Evolutionary conservation across 2,113 vertebrate species (phyloP), one percentile per base, ranked within the genome.

Genomic region (Podarcis cretensis): DNA sequence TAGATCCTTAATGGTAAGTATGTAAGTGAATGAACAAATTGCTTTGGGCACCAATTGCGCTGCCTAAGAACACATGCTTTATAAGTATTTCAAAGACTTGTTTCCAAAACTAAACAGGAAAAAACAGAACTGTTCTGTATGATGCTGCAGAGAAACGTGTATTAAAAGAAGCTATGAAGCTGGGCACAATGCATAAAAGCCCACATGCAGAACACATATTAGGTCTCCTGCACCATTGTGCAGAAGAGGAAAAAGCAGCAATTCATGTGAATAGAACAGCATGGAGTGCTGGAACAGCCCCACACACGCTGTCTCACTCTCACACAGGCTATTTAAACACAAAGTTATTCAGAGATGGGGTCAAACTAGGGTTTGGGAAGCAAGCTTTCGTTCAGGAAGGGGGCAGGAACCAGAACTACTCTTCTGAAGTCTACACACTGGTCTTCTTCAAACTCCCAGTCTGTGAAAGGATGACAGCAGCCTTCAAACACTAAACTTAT

Each of bases 171-270:
- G 76, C 35, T 0, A 69, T 84, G 92, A 3, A 84, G 83, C 83
- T 92, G 93, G 92, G 93, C 92, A 93, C 35, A 5, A 6, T 0
- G 40, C 85, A 81, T 48, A 80, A 79, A 92, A 93, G 69, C 84
- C 91, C 94, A 93, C 89, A 93, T 94, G 89, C 0, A 91, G 68
- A 63, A 93, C 88, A 90, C 93, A 94, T 92, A 92, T 74, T 77
- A 92, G 91, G 82, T 89, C 93, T 80, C 86, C 92, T 57, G 90
- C 2, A 82, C 71, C 84, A 3, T 80, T 91, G 86, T 77, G 88
- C 14, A 1, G 85, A 8, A n/a, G 69, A 94, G 88, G 88, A 92
- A 93, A 92, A 89, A 86, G 91, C 66, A 65, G 37, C 84, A 89
- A 93, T 94, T 93, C 93, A 81, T 83, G 88, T 35, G 90, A 87